Evolutionary conservation across 2,888 invertebrate species (phyloP), one percentile per base, ranked within the genome.

Genomic region (Thecocarcelia acutangulata): DNA sequence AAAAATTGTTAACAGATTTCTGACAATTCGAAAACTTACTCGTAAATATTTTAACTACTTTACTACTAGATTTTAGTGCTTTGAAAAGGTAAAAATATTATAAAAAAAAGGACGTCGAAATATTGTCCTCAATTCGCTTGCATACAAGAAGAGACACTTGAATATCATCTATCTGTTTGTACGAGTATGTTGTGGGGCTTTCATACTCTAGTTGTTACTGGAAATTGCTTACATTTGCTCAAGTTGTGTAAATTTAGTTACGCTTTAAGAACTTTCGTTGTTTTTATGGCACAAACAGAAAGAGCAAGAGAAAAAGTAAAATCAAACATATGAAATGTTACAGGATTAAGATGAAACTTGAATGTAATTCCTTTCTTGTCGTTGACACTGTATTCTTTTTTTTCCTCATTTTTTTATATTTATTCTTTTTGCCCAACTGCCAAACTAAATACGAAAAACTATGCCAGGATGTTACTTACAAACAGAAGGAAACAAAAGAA

Each of bases 381-480:
- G 56, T 64, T 74, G 58, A 76, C 52, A 61, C 52, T 68, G 8
- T 69, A 68, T 59, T 28, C 24, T 2, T 24, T 24, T 24, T 5
- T 24, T 24, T 5, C 3, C 24, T 24, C 3, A 5, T 33, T 33
- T 33, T 5, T 33, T 33, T 8, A 8, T 33, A 33, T 28, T 28
- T 33, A 33, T 33, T 33, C 8, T 33, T 33, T 5, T 33, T 3
- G 48, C 48, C 24, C 12, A 56, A 58, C 17, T 15, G 15, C 40
- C 12, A 63, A 69, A 48, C 33, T 37, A 15, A 13, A 37, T 15
- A 68, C 12, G n/a, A 58, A 74, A 54, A 50, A 58, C 40, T 75
- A 19, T 75, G 75, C 58, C 75, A 75, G 58, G 58, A 58, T 75
- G 42, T 75, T 59, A 42, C 75, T 66, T 58, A 50, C 12, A 21